Base-by-base conservation (phyloP, 2,113 vertebrate genomes). In the Vimba vimba region DNA sequence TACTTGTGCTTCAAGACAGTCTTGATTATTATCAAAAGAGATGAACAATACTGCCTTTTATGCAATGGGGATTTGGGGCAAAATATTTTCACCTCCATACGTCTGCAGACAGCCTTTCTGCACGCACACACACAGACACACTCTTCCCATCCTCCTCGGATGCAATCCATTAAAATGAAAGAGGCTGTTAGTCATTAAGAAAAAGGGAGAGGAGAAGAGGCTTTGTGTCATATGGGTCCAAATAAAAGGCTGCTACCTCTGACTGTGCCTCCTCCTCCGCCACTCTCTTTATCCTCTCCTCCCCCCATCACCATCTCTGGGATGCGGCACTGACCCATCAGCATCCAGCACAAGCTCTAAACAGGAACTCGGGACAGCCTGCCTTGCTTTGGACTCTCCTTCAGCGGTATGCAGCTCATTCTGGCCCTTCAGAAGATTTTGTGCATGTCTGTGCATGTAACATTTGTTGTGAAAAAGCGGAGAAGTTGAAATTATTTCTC, bases 91-190 rank as follows among this genome's bases (percentile, higher is more conserved):
- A 85, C 57, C 69, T 77, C 21, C 68, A 47, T 75, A 23, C 60
- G 19, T 85, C 52, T 82, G 74, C 62, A 82, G 27, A 74, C 52
- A 33, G 36, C n/a, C n/a, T 27, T 80, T 60, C 19, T 74, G n/a
- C 62, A 33, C 27, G n/a, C 66, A 47, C 85, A 71, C 50, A 59
- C 19, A 66, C 27, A 75, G 25, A 60, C 30, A 64, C 25, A 39
- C 66, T 12, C 47, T 36, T 57, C 66, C 30, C 55, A 64, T 76
- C 33, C 79, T 81, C 80, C 78, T 69, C 78, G 43, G 50, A 77
- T 84, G 62, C 83, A 88, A 75, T 88, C 80, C 83, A 87, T 89
- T 87, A 86, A 81, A 88, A 81, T 62, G 64, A 81, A 79, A 86
- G 85, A 84, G 86, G 57, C 74, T 80, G 86, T 86, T 85, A 79